Evolutionary conservation across 1,140 invertebrate genomes (phyloP), one percentile per base, ranked within the genome.

Genomic region (Drosophila rufa): DNA sequence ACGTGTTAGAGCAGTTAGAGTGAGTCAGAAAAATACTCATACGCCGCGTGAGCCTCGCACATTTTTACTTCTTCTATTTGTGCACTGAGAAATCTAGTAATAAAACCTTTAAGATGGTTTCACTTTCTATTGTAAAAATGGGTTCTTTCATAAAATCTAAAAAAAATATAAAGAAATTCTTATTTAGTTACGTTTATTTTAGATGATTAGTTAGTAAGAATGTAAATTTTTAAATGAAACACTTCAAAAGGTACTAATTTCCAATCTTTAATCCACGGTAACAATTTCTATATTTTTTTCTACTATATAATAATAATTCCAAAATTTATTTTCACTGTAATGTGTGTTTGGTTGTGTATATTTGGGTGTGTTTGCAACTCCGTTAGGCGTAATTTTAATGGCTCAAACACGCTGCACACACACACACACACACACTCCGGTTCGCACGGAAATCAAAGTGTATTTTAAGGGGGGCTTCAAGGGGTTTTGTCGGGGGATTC

Each of bases 371-470:
- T 74, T 59, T 73, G 70, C 46, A 50, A 74, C 70, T 45, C 53
- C 55, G 70, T 90, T 90, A 90, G 85, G 85, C 85, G 85, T 90
- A 90, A 90, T 90, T 90, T 90, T 90, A 90, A 90, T 90, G 85
- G 85, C 75, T 75, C 82, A 82, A 90, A 90, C 85, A 90, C 80
- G 64, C 81, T 68, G 59, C 43, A 66, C 67, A 53, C 70, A 73
- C 75, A 58, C 48, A 57, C 51, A 58, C 38, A 61, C 50, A 46
- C 46, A 55, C 15, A 40, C 50, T 50, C 33, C 45, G 22, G 22
- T 4, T 66, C 38, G 75, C 75, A 77, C 56, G 76, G 71, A 87
- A 84, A 82, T 80, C 85, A 90, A 89, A 89, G 85, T 89, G 78
- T 89, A 75, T 76, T 73, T 66, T 73, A 30, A 57, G 55, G 51